phyloP scores from a whole-genome alignment of 2,888 invertebrate genomes.

The Xanthia icteritia region DNA sequence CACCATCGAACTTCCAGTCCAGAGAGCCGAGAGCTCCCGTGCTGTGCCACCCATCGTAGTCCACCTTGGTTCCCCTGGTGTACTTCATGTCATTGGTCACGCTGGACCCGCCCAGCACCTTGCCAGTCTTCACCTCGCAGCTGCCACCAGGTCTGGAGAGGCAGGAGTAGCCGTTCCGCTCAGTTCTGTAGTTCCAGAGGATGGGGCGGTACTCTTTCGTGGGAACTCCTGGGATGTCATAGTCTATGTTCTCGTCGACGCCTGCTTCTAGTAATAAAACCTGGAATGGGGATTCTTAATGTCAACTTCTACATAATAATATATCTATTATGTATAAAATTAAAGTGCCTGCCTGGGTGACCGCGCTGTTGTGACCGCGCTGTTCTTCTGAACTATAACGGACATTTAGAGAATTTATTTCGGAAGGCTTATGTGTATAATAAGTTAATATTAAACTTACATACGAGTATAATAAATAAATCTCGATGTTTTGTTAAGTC shows the following conservation, averaged over 20 bases:
- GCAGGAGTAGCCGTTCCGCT: slow-evolving; percentile 85
- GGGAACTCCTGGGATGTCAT: slow-evolving; percentile 86
- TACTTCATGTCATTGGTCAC: slow-evolving; percentile 88
- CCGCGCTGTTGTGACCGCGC: not conserved
- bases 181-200: slow-evolving; percentile 86
- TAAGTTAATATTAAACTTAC: not conserved
- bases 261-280: slow-evolving; percentile 85
- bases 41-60: slow-evolving; percentile 86
- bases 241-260: slow-evolving; percentile 86
- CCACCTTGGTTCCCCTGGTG: slow-evolving; percentile 84
- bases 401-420: not conserved
- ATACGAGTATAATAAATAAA: not conserved
- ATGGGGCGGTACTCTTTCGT: slow-evolving; percentile 83
- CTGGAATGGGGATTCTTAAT: slow-evolving; percentile 66
- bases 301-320: not conserved
- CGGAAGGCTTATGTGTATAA: not conserved
- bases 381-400: not conserved
- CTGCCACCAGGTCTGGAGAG: slow-evolving; percentile 85
- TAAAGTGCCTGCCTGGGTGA: not conserved
- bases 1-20: slow-evolving; percentile 86
- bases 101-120: slow-evolving; percentile 87
- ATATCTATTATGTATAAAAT: too few relatives aligned
- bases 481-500: not conserved
- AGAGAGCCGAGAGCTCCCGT: slow-evolving; percentile 79
- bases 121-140: slow-evolving; percentile 86